phyloP scores from a whole-genome alignment of 2,113 vertebrate genomes.

The Sinocyclocheilus anshuiensis region DNA sequence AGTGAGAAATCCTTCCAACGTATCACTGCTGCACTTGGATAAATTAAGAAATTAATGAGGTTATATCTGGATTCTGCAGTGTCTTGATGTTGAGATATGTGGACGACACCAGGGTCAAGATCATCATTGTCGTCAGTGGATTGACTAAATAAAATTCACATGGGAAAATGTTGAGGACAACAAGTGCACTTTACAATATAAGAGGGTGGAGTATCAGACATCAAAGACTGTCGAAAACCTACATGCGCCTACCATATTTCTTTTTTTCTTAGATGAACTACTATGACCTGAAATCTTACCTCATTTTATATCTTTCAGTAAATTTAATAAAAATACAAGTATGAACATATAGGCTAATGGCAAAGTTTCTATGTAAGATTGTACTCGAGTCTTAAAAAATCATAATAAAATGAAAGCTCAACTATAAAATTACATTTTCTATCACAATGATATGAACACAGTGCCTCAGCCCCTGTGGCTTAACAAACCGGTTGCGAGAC shows the following conservation, averaged over 20 bases:
- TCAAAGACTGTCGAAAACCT: not conserved
- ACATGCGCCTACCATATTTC: not conserved
- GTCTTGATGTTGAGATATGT: not conserved
- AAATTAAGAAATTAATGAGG: not conserved
- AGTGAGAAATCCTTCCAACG: not conserved
- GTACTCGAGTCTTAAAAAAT: not conserved
- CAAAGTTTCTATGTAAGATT: not conserved
- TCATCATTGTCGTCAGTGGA: not conserved
- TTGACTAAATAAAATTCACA: not conserved
- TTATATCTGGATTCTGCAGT: not conserved
- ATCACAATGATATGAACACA: too few species aligned
- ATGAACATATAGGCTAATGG: not conserved
- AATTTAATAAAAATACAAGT: not conserved
- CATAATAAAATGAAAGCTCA: too few species aligned
- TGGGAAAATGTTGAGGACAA: slow-evolving; percentile 1
- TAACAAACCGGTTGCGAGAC: not conserved
- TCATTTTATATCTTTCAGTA: not conserved
- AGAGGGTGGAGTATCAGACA: not conserved
- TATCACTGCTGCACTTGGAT: not conserved
- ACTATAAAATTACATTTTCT: too few species aligned
- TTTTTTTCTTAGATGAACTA: not conserved
- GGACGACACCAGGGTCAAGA: too few species aligned
- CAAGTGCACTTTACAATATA: not conserved
- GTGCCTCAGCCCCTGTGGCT: not conserved
- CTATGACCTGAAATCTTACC: not conserved